These are phyloP conservation scores for Mormyrus hasselquistii DNA, from an alignment of 2,797 vertebrate genomes.

Conservation along the genomic window DNA sequence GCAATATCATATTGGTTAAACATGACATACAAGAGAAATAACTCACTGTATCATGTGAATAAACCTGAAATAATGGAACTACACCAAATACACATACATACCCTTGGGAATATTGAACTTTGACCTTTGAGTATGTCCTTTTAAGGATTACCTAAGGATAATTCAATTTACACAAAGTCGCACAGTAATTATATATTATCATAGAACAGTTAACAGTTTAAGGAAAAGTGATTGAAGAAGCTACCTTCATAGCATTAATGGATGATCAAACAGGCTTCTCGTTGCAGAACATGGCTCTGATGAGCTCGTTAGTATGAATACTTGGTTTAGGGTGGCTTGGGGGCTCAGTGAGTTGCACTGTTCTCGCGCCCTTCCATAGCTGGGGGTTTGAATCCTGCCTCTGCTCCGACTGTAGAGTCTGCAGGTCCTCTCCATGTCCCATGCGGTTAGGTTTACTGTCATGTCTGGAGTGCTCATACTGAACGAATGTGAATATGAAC, in stretches of 20 bases:
- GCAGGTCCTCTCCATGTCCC: background rate
- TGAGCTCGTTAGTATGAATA: constrained; percentile 18
- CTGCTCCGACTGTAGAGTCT: background rate
- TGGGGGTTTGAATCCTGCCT: constrained; percentile 47
- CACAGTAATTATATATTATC: background rate
- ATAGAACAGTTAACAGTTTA: background rate
- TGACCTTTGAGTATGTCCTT: background rate
- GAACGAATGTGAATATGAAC: background rate
- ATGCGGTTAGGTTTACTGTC: background rate
- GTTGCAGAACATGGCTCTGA: background rate
- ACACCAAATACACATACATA: background rate
- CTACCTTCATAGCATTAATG: background rate
- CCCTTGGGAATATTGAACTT: background rate
- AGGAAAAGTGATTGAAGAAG: background rate
- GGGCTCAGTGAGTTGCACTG: background rate
- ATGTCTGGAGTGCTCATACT: background rate
- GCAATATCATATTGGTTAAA: constrained; percentile 9
- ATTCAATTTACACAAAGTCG: background rate
- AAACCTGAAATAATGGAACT: background rate
- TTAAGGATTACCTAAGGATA: background rate
- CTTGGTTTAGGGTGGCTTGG: background rate
- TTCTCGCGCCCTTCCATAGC: background rate
- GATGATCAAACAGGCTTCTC: constrained; percentile 10
- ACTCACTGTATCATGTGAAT: background rate
- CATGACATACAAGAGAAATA: background rate